Evolutionary conservation across 2,113 vertebrate species (phyloP).

Genomic region (Barnardius zonarius): DNA sequence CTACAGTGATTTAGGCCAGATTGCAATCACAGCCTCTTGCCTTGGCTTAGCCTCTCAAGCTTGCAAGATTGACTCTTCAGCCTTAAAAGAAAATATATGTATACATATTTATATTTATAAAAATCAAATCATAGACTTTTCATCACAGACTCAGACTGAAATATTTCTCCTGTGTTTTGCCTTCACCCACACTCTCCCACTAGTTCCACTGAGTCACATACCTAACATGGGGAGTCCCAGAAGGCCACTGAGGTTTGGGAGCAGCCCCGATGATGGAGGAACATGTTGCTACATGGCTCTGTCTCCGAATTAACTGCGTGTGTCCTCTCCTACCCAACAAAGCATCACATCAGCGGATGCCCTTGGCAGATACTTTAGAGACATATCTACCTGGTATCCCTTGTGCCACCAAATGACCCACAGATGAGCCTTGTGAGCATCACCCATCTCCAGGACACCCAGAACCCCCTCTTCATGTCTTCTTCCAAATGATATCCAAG

Average conservation of each 20-base stretch:
- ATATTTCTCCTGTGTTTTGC: background rate
- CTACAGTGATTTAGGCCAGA: background rate
- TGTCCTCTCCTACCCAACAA: background rate
- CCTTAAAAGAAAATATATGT: background rate
- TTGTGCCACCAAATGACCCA: background rate
- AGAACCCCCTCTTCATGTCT: background rate
- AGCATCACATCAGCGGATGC: rapidly evolving
- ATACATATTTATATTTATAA: background rate
- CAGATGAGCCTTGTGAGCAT: rapidly evolving
- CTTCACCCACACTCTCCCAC: background rate
- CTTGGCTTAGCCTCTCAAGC: background rate
- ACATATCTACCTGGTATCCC: background rate
- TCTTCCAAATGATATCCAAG: background rate
- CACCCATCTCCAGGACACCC: background rate
- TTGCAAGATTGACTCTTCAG: background rate
- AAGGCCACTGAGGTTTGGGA: background rate
- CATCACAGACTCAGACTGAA: background rate
- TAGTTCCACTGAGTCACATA: background rate
- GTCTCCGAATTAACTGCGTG: rapidly evolving
- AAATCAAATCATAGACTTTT: background rate
- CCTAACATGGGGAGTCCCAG: background rate
- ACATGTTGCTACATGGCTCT: background rate
- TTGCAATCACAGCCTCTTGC: background rate
- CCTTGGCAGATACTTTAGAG: background rate
- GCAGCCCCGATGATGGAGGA: background rate